A percentile compares a stretch with the other conserved stretches of the same genome.
phyloP scores from a whole-genome alignment of 2,797 vertebrate genomes.

The Pseudomugil tenellus region DNA sequence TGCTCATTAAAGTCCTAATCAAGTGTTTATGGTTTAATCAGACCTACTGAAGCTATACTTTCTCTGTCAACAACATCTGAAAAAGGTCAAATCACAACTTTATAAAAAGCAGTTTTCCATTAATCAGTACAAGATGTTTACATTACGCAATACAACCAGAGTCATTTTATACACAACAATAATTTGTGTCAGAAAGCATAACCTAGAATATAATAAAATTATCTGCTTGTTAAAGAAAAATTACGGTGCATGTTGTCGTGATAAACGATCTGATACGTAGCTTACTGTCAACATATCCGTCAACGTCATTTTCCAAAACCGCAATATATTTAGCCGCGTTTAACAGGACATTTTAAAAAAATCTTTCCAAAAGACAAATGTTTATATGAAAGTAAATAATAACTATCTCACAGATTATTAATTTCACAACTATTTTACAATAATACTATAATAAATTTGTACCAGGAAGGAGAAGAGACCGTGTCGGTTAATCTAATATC shows the following conservation, averaged over 20 bases:
- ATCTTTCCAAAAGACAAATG: not conserved
- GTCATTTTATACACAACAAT: not conserved
- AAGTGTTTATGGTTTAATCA: not conserved
- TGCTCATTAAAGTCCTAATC: not conserved
- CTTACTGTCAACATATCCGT: not conserved
- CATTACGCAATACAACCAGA: too few relatives aligned
- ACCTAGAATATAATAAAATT: not conserved
- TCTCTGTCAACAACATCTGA: too few relatives aligned
- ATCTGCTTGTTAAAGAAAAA: too few relatives aligned
- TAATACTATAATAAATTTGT: not conserved
- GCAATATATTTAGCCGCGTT: not conserved
- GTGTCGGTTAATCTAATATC: not conserved
- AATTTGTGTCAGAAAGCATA: not conserved
- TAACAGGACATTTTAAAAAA: not conserved
- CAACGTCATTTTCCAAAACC: not conserved
- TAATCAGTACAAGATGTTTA: not conserved
- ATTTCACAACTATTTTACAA: not conserved
- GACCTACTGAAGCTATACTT: too few relatives aligned
- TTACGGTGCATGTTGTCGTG: not conserved
- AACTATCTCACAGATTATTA: not conserved
- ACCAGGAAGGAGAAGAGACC: fast-evolving
- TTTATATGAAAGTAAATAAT: not conserved
- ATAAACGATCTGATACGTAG: not conserved
- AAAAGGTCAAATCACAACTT: not conserved
- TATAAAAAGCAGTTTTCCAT: not conserved